These are phyloP conservation scores for Taeniopygia guttata DNA, from an alignment of 2,797 vertebrate genomes.

Conservation along the genomic window DNA sequence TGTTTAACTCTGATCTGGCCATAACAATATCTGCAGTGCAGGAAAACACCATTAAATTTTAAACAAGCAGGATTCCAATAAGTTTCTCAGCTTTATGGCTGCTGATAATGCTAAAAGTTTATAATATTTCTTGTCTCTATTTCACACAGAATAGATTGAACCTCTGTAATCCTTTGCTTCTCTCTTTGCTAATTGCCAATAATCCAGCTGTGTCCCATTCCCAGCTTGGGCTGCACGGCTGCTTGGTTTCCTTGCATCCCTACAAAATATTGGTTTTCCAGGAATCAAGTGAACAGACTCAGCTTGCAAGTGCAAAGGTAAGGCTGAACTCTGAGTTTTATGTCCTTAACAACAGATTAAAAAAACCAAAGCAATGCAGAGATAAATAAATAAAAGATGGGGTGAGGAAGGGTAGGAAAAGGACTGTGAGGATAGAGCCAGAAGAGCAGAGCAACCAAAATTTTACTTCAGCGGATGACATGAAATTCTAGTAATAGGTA, in stretches of 20 bases:
- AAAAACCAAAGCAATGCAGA: background rate
- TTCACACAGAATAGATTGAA: background rate
- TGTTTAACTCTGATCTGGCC: slow-evolving; percentile 7
- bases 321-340: background rate
- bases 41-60: slow-evolving; percentile 9
- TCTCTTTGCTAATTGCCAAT: background rate
- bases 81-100: background rate
- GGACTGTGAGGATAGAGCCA: background rate
- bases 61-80: background rate
- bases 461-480: background rate
- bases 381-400: background rate
- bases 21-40: background rate
- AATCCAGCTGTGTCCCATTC: background rate
- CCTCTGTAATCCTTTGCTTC: background rate
- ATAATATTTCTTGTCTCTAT: background rate
- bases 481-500: background rate
- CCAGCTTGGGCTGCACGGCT: background rate
- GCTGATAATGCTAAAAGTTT: background rate
- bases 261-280: background rate
- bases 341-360: background rate
- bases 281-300: background rate
- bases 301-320: background rate
- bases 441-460: background rate
- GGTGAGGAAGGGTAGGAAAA: background rate
- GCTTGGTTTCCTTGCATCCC: background rate